Conservation (phyloP, 1,140 invertebrate species). For the Psix sp. region DNA sequence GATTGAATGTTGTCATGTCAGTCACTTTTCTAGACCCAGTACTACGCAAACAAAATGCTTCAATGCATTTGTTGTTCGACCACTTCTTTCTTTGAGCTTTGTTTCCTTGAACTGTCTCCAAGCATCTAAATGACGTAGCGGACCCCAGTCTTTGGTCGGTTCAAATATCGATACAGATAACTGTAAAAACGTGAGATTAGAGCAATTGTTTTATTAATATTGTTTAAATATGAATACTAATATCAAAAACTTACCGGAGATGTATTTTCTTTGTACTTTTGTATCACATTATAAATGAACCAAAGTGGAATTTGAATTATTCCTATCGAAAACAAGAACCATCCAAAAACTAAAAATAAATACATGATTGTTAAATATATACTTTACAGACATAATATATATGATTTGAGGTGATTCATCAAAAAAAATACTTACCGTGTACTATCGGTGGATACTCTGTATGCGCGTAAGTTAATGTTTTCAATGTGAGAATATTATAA, state of each 20-base stretch:
- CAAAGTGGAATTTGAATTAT: slow-evolving; percentile 79
- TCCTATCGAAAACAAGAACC: slow-evolving; percentile 78
- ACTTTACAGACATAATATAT: too few relatives aligned
- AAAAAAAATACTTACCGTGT: slow-evolving; percentile 68
- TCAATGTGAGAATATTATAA: slow-evolving; percentile 79
- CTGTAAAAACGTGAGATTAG: slow-evolving; percentile 54
- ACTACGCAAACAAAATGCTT: slow-evolving; percentile 71
- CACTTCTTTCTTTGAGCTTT: slow-evolving; percentile 61
- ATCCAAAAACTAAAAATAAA: slow-evolving; percentile 75
- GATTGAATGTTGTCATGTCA: slow-evolving; percentile 41
- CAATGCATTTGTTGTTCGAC: slow-evolving; percentile 62
- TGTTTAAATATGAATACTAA: background rate
- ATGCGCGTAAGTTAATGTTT: slow-evolving; percentile 76
- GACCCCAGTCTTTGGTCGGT: slow-evolving; percentile 79
- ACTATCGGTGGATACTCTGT: slow-evolving; percentile 74
- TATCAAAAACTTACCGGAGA: slow-evolving; percentile 54
- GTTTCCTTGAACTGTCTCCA: slow-evolving; percentile 75
- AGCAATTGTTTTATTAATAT: slow-evolving; percentile 12
- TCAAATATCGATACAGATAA: slow-evolving; percentile 74
- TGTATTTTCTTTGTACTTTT: slow-evolving; percentile 65
- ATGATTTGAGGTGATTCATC: too few relatives aligned
- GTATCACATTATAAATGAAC: slow-evolving; percentile 73
- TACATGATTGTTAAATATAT: too few relatives aligned
- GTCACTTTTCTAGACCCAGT: slow-evolving; percentile 67
- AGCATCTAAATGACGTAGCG: slow-evolving; percentile 65